These are phyloP conservation scores for Lottia gigantea DNA, from an alignment of 2,888 invertebrate species.

Conservation along the genomic window DNA sequence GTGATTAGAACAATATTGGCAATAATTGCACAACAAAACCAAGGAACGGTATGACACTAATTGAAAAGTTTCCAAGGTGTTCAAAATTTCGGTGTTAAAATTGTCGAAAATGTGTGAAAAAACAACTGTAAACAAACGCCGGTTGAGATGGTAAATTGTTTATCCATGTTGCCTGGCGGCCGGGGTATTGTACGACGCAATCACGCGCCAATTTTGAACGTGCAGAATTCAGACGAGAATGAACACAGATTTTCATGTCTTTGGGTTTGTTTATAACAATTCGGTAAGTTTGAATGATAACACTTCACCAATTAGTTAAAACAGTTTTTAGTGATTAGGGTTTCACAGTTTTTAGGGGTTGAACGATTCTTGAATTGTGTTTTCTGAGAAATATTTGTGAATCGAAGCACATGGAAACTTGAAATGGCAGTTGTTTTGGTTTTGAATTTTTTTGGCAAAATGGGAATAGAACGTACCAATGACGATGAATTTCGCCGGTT, in stretches of 20 bases:
- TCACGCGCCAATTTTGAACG: conserved; percentile 65
- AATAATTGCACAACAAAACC: too few relatives aligned
- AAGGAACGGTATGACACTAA: conserved; percentile 3
- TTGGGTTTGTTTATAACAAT: conserved; percentile 15
- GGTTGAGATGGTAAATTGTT: neutral
- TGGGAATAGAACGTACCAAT: too few relatives aligned
- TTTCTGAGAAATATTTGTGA: too few relatives aligned
- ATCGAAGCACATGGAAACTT: too few relatives aligned
- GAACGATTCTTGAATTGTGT: too few relatives aligned
- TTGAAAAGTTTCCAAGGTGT: neutral
- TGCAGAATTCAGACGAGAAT: conserved; percentile 28
- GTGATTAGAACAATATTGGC: too few relatives aligned
- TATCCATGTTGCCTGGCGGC: conserved; percentile 44
- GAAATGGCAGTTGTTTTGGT: too few relatives aligned
- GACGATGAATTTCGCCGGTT: too few relatives aligned
- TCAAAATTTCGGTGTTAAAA: neutral
- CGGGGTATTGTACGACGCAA: conserved; percentile 40
- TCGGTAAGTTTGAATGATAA: neutral
- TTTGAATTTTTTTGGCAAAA: too few relatives aligned
- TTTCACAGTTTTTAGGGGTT: too few relatives aligned
- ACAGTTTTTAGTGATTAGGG: too few relatives aligned
- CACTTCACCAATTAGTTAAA: too few relatives aligned
- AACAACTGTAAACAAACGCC: conserved; percentile 7
- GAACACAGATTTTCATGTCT: conserved; percentile 21
- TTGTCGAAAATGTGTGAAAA: neutral